These are phyloP conservation scores for Serrognathus titanus DNA, from an alignment of 2,888 invertebrate species.

Conservation along the genomic window DNA sequence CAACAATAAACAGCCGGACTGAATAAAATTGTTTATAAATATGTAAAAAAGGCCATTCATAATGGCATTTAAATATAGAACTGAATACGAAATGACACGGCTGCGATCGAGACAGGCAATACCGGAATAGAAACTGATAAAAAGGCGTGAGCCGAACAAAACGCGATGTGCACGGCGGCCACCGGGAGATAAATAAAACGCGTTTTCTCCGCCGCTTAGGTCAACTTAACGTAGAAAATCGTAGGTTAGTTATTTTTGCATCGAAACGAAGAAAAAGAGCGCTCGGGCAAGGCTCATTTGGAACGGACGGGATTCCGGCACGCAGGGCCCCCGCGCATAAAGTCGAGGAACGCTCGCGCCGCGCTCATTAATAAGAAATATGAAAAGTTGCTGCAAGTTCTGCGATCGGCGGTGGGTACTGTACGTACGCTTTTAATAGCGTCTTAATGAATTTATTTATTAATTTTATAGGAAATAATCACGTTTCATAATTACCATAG, in stretches of 20 bases:
- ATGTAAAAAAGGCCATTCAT: no score
- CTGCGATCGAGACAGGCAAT: no score
- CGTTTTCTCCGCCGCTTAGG: conserved; percentile 10
- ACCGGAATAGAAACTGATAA: no score
- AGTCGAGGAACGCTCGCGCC: conserved; percentile 1
- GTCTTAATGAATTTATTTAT: conserved; percentile 7
- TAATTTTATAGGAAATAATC: background rate
- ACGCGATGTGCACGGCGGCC: no score
- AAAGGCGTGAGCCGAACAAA: no score
- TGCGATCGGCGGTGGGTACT: background rate
- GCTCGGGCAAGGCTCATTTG: conserved; percentile 9
- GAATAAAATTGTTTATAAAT: no score
- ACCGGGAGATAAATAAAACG: background rate
- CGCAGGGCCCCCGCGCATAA: background rate
- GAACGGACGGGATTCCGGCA: conserved; percentile 3
- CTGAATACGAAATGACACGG: no score
- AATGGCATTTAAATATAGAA: no score
- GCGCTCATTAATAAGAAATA: conserved; percentile 22
- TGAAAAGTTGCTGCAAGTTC: conserved; percentile 18
- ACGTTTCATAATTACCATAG: no score
- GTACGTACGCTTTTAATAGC: conserved; percentile 4
- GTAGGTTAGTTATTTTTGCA: conserved; percentile 22
- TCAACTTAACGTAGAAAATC: conserved; percentile 20
- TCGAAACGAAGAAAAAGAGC: conserved; percentile 17
- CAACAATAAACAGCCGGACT: no score